Base-by-base conservation (phyloP, 2,888 invertebrate species). In the Steinernema hermaphroditum region DNA sequence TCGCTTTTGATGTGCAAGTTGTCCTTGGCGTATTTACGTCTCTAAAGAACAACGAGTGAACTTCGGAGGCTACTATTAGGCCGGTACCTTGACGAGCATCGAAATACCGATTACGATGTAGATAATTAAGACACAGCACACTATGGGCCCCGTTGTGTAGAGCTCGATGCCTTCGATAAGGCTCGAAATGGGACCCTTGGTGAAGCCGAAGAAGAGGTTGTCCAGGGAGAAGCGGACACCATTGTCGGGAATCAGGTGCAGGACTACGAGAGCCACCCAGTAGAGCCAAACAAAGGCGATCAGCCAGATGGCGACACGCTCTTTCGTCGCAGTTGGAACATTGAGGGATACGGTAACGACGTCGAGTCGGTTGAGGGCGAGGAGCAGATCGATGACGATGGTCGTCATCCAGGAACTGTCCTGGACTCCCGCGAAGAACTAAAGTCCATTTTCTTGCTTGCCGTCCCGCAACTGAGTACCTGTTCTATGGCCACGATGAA, bases 181-280 rank as follows among this genome's bases (percentile, higher is more conserved):
- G 16, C 2, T 1, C 6, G 62, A 62, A 34, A 62, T 29, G 1
- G 62, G 32, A 32, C 29, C 29, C 14, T 62, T 32, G 1, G 62
- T 62, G 62, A 62, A 29, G 6, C 29, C 27, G 62, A 62, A 62
- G n/a, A 62, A 62, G 16, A 62, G 32, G 62, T 62, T 29, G 62
- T 62, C 27, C 8, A 62, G 62, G 32, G 62, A 62, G 62, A 29
- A 62, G 9, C 62, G 62, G 27, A 62, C 62, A 12, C 62, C 62
- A 27, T 29, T 62, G 16, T n/a, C 62, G 4, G 29, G 29, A 8
- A 62, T 14, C 16, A 62, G 32, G 34, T 62, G 62, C 2, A 27
- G 16, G 14, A 62, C 32, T 1, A 62, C 8, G 1, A 62, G 32
- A 16, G 29, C 62, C 2, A 62, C 16, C 62, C 62, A 62, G 62